Base-by-base conservation (phyloP, 2,797 vertebrate species). In the Peromyscus eremicus region DNA sequence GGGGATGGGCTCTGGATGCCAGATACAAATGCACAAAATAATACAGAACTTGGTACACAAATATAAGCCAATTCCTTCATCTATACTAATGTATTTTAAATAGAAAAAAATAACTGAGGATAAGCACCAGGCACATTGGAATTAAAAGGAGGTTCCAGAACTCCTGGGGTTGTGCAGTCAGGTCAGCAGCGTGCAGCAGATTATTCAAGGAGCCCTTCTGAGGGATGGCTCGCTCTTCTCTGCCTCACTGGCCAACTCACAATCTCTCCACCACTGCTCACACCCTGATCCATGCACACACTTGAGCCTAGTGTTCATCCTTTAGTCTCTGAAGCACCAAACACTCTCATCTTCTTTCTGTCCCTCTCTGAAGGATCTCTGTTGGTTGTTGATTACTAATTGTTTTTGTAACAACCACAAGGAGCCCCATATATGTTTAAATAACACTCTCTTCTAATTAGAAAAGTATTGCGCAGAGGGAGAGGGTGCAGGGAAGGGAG, bases 11-110 rank as follows among this genome's bases (percentile, higher is more conserved):
- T 95, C 91, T 0, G 68, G 91, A 97, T 97, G 96, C 94, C 97
- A 49, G 96, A 81, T 97, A 97, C 49, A 97, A 98, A 98, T 25
- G 97, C 91, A 66, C 75, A 88, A 91, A 96, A 96, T 94, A 96
- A 89, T 52, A 85, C 11, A 96, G 79, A 98, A 86, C 64, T 37
- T 90, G 82, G 95, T 92, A 93, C 86, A 93, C 96, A 94, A 98
- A 82, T 16, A 95, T 0, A 32, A 97, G 96, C 80, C 82, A 62
- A 55, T 96, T 96, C 96, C 71, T 97, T 95, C 89, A 52, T 96
- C 96, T 93, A 2, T 68, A 55, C 96, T 95, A 95, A 97, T 14
- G 96, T 97, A 66, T 80, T 97, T 96, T 57, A 97, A 97, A 97
- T 89, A 93, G 95, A 32, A 89, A 91, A 91, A 91, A 62, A 88